Percentiles rank a stretch among this genome's conserved stretches.
These are phyloP conservation scores for Actinernus sp. DNA, from an alignment of 92 coral and sea anemone species.

Conservation along the genomic window DNA sequence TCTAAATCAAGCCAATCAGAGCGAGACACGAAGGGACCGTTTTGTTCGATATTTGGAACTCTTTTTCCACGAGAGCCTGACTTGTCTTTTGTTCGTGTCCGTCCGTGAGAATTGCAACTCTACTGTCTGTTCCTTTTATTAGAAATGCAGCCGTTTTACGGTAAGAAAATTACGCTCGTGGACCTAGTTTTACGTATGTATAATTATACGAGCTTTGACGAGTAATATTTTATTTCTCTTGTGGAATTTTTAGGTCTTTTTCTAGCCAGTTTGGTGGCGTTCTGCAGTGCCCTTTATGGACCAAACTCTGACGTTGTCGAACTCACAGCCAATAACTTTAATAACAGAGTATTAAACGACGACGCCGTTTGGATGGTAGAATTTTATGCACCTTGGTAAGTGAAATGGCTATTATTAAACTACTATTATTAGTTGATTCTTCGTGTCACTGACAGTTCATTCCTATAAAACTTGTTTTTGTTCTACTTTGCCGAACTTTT, in stretches of 20 bases:
- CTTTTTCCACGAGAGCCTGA: no score
- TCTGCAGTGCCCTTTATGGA: constrained; percentile 80
- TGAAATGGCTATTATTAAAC: no score
- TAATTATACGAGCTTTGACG: no score
- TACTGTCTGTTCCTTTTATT: constrained; percentile 2
- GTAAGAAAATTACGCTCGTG: constrained; percentile 12
- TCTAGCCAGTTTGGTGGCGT: constrained; percentile 49
- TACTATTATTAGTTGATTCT: no score
- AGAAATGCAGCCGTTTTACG: constrained; percentile 47
- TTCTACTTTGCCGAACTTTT: background rate
- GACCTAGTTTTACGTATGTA: no score
- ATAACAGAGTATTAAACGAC: constrained; percentile 80
- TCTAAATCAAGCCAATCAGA: constrained; percentile 77
- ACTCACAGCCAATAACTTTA: constrained; percentile 91
- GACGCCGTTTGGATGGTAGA: constrained; percentile 95
- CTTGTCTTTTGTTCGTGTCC: no score
- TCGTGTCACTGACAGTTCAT: background rate
- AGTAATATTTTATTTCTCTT: constrained; percentile 4
- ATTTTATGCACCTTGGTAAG: constrained; percentile 98
- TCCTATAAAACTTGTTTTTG: constrained; percentile 11
- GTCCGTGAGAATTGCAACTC: no score
- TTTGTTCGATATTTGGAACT: constrained; percentile 67
- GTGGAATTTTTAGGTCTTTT: constrained; percentile 74
- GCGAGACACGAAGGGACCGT: constrained; percentile 95
- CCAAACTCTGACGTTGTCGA: constrained; percentile 89